Base-by-base conservation (phyloP, 2,797 vertebrate species). In the Clarias pachynema region DNA sequence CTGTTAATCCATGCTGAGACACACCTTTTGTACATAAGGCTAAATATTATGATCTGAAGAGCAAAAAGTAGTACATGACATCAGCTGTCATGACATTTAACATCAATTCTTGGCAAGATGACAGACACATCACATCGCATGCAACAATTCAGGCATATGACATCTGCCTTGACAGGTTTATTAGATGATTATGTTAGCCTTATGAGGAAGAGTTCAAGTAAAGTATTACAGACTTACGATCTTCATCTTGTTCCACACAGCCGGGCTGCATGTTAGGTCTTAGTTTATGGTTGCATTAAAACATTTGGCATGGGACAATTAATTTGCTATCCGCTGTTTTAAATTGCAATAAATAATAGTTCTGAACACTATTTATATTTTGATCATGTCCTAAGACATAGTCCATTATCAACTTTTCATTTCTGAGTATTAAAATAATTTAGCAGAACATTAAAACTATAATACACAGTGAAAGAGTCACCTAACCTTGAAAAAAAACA, bases 351-450 rank as follows among this genome's bases (percentile, higher is more conserved):
- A 37, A 65, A 56, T 80, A 74, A 63, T 49, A 63, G 37, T 68
- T 53, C 56, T 60, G 10, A 80, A 79, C 77, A 85, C 74, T 40
- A n/a, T 68, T 24, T 78, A 44, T 78, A 63, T 75, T 75, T 83
- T 26, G 53, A 84, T 37, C 63, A 60, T 22, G 20, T 73, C 57
- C n/a, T 9, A 53, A 60, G 26, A 70, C 74, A 63, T 4, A 1
- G 22, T 37, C 57, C 66, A 69, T 73, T 56, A 20, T 26, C 4
- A 20, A 44, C 24, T 9, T 29, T n/a, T 16, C 34, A 79, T 26
- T 44, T 1, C 44, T 2, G n/a, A 16, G 16, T 37, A 78, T 26
- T 74, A 8, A 26, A 16, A 29, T 44, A 4, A n/a, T 73, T 70
- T 70, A 70, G 20, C 20, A 40, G 3, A 40, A 49, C 3, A 56